Percentiles rank a stretch among this genome's conserved stretches.
phyloP scores from a whole-genome alignment of 2,888 invertebrate species.

The Orchestes rusci region DNA sequence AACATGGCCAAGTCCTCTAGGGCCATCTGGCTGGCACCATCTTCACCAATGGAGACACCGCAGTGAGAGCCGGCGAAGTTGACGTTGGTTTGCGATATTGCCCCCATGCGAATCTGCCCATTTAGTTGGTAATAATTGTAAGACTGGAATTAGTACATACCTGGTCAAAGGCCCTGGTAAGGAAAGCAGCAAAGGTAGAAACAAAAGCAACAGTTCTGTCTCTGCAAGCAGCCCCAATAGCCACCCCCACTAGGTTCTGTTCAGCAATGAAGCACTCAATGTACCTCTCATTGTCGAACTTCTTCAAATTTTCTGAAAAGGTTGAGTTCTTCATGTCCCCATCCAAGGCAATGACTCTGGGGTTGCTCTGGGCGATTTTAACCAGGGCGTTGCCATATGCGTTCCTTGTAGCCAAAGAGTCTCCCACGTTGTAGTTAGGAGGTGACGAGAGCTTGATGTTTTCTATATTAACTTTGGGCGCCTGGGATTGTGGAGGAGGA shows the following conservation, averaged over 20 bases:
- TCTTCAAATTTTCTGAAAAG: conserved; percentile 84
- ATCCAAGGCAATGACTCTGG: conserved; percentile 86
- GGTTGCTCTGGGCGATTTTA: conserved; percentile 68
- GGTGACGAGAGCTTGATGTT: conserved; percentile 66
- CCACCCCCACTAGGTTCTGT: conserved; percentile 94
- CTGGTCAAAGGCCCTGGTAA: conserved; percentile 94
- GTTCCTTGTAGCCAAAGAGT: conserved; percentile 76
- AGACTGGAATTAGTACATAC: conserved; percentile 44
- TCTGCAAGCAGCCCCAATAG: conserved; percentile 90
- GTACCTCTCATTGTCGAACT: conserved; percentile 59
- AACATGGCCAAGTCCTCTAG: conserved; percentile 96
- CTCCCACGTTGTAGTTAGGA: conserved; percentile 73
- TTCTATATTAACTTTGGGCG: conserved; percentile 62
- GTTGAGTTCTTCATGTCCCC: conserved; percentile 99
- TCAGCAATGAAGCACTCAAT: conserved; percentile 99
- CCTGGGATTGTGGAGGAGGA: conserved; percentile 58
- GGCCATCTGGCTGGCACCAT: conserved; percentile 99
- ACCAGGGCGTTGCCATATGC: conserved; percentile 92
- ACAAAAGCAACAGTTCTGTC: conserved; percentile 88
- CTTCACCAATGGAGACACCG: conserved; percentile 96
- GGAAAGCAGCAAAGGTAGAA: conserved; percentile 96
- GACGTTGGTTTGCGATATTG: conserved; percentile 94
- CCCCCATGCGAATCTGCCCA: conserved; percentile 97
- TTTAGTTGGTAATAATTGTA: no score
- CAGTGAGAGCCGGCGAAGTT: conserved; percentile 96